phyloP scores from a whole-genome alignment of 2,113 vertebrate genomes.

The Lasiurus cinereus region DNA sequence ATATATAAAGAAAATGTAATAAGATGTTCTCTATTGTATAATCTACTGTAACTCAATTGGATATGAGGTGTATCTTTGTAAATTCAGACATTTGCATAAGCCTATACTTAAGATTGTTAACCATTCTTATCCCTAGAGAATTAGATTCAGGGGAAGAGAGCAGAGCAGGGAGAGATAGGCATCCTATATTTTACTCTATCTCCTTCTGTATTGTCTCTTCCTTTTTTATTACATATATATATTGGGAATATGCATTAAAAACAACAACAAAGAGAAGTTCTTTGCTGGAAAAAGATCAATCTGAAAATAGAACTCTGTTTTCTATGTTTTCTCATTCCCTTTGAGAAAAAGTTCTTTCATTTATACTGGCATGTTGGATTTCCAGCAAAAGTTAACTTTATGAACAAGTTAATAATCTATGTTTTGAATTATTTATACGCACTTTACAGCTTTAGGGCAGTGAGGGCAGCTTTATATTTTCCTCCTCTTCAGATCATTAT shows the following conservation, averaged over 20 bases:
- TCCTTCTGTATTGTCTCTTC: background rate
- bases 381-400: slow-evolving; percentile 76
- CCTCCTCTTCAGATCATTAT: slow-evolving; percentile 54
- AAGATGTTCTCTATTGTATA: background rate
- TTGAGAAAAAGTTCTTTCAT: slow-evolving; percentile 55
- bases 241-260: background rate
- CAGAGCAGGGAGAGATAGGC: background rate
- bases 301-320: slow-evolving; percentile 31
- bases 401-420: slow-evolving; percentile 75
- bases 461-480: slow-evolving; percentile 63
- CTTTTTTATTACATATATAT: background rate
- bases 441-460: slow-evolving; percentile 71
- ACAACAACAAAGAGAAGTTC: background rate
- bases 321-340: slow-evolving; percentile 56
- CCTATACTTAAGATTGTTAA: background rate
- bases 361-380: slow-evolving; percentile 32
- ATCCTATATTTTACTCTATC: background rate
- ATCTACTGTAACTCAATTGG: background rate
- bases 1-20: background rate
- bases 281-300: slow-evolving; percentile 33
- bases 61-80: background rate
- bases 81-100: background rate
- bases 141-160: background rate
- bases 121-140: background rate
- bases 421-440: slow-evolving; percentile 80